Evolutionary conservation across 2,888 invertebrate species (phyloP), one percentile per base, ranked within the genome.

Genomic region (Himalopsyche tibetana): DNA sequence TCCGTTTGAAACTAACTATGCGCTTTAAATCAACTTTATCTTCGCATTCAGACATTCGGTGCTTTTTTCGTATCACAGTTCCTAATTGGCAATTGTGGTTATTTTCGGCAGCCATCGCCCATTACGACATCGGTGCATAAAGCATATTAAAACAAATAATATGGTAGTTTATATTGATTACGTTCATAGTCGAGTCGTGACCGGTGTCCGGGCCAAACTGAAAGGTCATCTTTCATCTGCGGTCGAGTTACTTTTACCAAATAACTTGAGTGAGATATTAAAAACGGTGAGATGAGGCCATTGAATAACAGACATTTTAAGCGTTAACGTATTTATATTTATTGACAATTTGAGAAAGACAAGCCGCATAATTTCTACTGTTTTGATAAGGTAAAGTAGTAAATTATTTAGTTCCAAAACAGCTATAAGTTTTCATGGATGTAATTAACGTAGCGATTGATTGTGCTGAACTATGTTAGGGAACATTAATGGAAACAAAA

Each of bases 11-110:
- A 51, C 42, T 8, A 5, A 8, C 15, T 51, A 8, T 45, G 45
- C 11, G 51, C 15, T 15, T 51, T 51, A 15, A 51, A 15, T 51
- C 51, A 51, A 51, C 51, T 5, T 38, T 4, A 74, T 74, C 19
- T 12, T 36, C 69, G 5, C 28, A 28, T 9, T 28, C 69, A 28
- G 6, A 11, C 69, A 38, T 38, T 74, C 5, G 36, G 38, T 15
- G 74, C 36, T 38, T 74, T 74, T 74, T 74, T 36, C 15, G 9
- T 74, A 36, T 28, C 74, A 12, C 28, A 5, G 38, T 19, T 12
- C 74, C 74, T 74, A 74, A 74, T 74, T 74, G 74, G 74, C 36
- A 74, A 74, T 74, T 74, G 74, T 38, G 15, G 74, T 74, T 74
- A 12, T 51, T 74, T 36, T 74, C 36, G 36, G 36, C 74, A 36